Base-by-base conservation (phyloP, 2,888 invertebrate genomes). In the Corythucha ciliata region DNA sequence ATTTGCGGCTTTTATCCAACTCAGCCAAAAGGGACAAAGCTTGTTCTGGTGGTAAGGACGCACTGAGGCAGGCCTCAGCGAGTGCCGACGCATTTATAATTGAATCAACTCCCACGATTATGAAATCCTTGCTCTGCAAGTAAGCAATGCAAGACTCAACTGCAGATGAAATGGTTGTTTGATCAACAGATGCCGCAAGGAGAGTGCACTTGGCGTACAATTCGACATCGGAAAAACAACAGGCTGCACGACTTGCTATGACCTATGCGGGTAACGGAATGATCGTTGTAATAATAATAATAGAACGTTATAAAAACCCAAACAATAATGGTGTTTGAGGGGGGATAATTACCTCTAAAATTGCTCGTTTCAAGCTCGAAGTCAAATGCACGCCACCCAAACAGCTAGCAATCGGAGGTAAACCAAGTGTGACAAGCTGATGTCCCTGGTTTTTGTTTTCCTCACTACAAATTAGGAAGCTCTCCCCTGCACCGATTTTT, bases 11-110 rank as follows among this genome's bases (percentile, higher is more conserved):
- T 67, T 82, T 84, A 67, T 90, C 84, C 22, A 98, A 69, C 68
- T 97, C 97, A 56, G 81, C 77, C 65, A 94, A 89, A 34, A 98
- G 75, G 16, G 83, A 76, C 7, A 96, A 71, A 0, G 91, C 94
- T 67, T 97, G 93, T 65, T 86, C 85, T 0, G 97, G 96, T n/a
- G 91, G 83, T 69, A 98, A 79, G 0, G 93, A 88, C 0, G 96
- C 91, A 18, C 90, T 75, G 20, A 97, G 73, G 65, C 96, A 91
- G 16, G 97, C 98, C 65, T 83, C 80, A 0, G 93, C 97, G 48
- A 98, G 73, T 57, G 86, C 80, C 3, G 93, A 92, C 4, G 93
- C 79, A 22, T 80, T 69, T 72, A 61, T 54, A 37, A 51, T 48
- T 7, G 53, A 54, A 39, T 57, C 54, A 16, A 57, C 54, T 10